Percentiles rank a stretch among this genome's conserved stretches.
These are phyloP conservation scores for Aldrovandia affinis DNA, from an alignment of 2,797 vertebrate species.

Conservation along the genomic window DNA sequence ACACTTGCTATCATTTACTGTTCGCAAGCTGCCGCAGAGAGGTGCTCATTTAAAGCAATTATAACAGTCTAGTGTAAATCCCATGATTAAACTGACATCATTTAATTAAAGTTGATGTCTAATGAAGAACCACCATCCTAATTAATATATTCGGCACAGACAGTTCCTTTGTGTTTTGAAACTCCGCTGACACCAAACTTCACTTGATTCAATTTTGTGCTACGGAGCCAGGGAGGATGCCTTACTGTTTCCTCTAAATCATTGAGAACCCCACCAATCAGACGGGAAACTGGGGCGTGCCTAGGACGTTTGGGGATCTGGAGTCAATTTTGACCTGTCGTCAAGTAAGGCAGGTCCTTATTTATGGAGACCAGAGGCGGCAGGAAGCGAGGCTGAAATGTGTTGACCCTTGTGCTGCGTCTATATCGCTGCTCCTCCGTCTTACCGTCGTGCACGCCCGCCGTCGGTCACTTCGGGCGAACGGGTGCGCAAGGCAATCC, in stretches of 20 bases:
- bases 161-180: slow-evolving; percentile 11
- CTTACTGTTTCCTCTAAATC: not conserved
- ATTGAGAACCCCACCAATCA: not conserved
- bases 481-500: not conserved
- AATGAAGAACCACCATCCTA: slow-evolving; percentile 25
- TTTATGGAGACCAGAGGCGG: not conserved
- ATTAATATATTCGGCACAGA: slow-evolving; percentile 25
- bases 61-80: slow-evolving; percentile 21
- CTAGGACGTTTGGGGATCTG: not conserved
- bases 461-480: not conserved
- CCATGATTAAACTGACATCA: slow-evolving; percentile 30
- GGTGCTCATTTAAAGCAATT: slow-evolving; percentile 25
- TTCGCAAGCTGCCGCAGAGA: not conserved
- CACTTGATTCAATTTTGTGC: slow-evolving; percentile 15
- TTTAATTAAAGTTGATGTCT: slow-evolving; percentile 32
- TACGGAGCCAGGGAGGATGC: not conserved
- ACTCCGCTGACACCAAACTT: slow-evolving; percentile 20
- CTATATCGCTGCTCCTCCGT: not conserved
- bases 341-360: not conserved
- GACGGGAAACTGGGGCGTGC: slow-evolving; percentile 1
- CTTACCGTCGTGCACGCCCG: not conserved
- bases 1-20: not conserved
- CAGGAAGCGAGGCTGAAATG: not conserved
- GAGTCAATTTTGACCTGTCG: not conserved
- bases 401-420: not conserved